A percentile compares a stretch with the other conserved stretches of the same genome.
Evolutionary conservation across 2,113 vertebrate species (phyloP).

Genomic region (Chionomys nivalis): DNA sequence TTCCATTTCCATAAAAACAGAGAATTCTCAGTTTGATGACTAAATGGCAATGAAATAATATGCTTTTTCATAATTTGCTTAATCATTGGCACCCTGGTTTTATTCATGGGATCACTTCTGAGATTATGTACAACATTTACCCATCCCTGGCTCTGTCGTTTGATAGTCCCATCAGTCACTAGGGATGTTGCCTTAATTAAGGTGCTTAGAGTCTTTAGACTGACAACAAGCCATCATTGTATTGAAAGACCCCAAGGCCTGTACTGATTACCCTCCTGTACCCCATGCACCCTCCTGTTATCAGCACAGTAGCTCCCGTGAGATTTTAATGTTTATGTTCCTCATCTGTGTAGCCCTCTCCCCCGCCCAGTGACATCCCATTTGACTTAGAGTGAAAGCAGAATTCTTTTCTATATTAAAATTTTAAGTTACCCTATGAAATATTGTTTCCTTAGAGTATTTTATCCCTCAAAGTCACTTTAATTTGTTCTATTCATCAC

Average conservation of each 20-base stretch:
- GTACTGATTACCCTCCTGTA: neutral
- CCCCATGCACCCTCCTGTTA: too few relatives aligned
- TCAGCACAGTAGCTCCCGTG: neutral
- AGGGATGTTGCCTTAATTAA: neutral
- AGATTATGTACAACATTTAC: neutral
- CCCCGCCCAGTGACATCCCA: neutral
- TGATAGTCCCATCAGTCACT: neutral
- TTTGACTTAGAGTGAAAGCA: constrained; percentile 4
- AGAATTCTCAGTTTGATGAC: neutral
- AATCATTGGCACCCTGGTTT: neutral
- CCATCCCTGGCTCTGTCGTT: neutral
- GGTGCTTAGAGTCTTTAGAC: neutral
- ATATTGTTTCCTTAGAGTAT: neutral
- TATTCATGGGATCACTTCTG: neutral
- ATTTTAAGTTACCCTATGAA: neutral
- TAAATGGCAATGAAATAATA: neutral
- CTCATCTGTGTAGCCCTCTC: neutral
- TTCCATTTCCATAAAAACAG: neutral
- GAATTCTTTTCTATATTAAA: neutral
- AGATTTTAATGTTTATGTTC: neutral
- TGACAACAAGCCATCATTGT: neutral
- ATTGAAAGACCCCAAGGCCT: neutral
- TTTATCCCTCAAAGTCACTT: too few relatives aligned
- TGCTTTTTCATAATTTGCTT: neutral
- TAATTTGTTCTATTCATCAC: neutral